Conservation (phyloP, 2,888 invertebrate species). For the Oscheius sp. region DNA sequence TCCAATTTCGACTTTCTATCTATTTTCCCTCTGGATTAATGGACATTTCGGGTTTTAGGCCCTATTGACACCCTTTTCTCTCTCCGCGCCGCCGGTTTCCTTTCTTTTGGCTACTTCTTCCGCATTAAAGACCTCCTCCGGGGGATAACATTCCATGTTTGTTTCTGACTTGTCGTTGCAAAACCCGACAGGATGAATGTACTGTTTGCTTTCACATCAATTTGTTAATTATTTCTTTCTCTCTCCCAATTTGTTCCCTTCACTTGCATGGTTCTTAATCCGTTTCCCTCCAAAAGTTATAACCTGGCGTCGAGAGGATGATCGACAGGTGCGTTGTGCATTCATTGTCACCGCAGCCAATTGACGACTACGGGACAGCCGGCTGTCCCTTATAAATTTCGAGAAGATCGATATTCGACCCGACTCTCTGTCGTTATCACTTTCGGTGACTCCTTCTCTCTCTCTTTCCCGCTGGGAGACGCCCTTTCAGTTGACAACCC, state of each 20-base stretch:
- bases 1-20: constrained; percentile 18
- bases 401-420: constrained; percentile 18
- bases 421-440: constrained; percentile 18
- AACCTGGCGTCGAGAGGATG: constrained; percentile 12
- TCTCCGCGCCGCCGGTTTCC: neutral
- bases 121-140: constrained; percentile 12
- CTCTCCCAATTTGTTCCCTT: no score
- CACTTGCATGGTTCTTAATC: no score
- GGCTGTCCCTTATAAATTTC: constrained; percentile 16
- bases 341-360: constrained; percentile 10
- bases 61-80: constrained; percentile 13
- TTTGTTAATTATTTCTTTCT: no score
- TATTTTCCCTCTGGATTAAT: constrained; percentile 23
- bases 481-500: constrained; percentile 8
- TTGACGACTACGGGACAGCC: constrained; percentile 1
- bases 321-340: constrained; percentile 18
- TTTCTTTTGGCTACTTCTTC: neutral
- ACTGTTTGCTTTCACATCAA: no score
- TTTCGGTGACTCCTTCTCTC: constrained; percentile 12
- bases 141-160: no score
- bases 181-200: no score
- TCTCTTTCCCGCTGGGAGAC: constrained; percentile 16
- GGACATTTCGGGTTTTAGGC: constrained; percentile 3
- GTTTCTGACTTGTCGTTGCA: no score
- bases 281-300: no score